Evolutionary conservation across 92 coral and sea anemone species (phyloP).

Genomic region (Actinernus sp.): DNA sequence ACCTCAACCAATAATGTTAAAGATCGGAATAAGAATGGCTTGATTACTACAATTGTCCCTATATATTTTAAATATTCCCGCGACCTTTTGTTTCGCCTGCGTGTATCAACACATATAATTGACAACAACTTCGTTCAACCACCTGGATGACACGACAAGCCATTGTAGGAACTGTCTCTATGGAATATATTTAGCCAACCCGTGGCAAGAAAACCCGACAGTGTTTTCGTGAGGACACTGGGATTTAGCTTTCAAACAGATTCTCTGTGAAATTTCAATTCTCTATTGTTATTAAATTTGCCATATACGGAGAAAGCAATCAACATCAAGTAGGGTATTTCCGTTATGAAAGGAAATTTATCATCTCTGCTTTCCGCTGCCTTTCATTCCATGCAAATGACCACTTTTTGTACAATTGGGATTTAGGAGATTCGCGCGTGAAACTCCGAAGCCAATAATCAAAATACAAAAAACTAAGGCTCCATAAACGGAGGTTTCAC

Average conservation of each 20-base stretch:
- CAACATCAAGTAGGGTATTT: constrained; percentile 79
- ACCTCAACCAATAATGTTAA: constrained; percentile 65
- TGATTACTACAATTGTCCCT: constrained; percentile 77
- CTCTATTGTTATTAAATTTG: constrained; percentile 70
- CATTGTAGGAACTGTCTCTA: background rate
- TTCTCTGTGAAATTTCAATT: background rate
- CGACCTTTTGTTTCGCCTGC: constrained; percentile 44
- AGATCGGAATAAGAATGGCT: constrained; percentile 52
- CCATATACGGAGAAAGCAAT: constrained; percentile 90
- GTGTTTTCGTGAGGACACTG: too few relatives aligned
- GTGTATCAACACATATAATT: constrained; percentile 44
- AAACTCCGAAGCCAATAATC: too few relatives aligned
- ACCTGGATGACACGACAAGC: constrained; percentile 30
- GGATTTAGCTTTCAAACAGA: background rate
- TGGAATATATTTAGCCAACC: too few relatives aligned
- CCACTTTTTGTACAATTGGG: constrained; percentile 1
- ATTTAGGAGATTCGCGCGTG: too few relatives aligned
- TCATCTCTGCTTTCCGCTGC: constrained; percentile 83
- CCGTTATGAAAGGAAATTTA: constrained; percentile 91
- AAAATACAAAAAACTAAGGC: too few relatives aligned
- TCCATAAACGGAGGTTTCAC: too few relatives aligned
- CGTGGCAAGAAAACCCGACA: too few relatives aligned
- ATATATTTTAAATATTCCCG: constrained; percentile 55
- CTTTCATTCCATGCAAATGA: constrained; percentile 80
- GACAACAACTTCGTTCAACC: constrained; percentile 17